Percentiles rank a stretch among this genome's conserved stretches.
phyloP scores from a whole-genome alignment of 2,888 invertebrate genomes.

The Dynastes grantii region DNA sequence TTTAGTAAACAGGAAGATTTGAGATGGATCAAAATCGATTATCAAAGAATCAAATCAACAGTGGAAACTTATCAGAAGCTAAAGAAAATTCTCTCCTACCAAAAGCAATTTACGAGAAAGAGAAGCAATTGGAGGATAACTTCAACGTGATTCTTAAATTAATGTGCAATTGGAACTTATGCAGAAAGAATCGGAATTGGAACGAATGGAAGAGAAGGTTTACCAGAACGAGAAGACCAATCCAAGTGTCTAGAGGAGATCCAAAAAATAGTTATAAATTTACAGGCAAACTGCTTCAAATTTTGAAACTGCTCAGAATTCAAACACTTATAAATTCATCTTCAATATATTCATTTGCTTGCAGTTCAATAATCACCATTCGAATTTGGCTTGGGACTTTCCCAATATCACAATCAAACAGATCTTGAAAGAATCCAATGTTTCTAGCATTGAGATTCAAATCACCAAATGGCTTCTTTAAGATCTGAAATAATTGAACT shows the following conservation, averaged over 20 bases:
- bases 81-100: conserved; percentile 17
- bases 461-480: no score
- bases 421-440: no score
- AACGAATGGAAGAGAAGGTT: neutral
- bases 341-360: no score
- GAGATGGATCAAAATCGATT: conserved; percentile 32
- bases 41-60: conserved; percentile 27
- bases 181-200: conserved; percentile 11
- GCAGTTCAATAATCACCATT: no score
- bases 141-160: conserved; percentile 13
- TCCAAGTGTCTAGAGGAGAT: conserved; percentile 4
- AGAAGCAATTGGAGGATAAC: conserved; percentile 28
- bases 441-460: no score
- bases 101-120: conserved; percentile 9
- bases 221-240: neutral
- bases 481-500: no score
- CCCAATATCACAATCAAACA: no score
- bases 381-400: no score
- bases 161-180: conserved; percentile 23
- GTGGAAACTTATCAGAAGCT: conserved; percentile 36
- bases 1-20: conserved; percentile 8
- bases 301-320: no score
- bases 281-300: no score
- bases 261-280: neutral
- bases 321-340: no score